phyloP scores from a whole-genome alignment of 2,888 invertebrate species.

The Agonopterix subpropinquella region DNA sequence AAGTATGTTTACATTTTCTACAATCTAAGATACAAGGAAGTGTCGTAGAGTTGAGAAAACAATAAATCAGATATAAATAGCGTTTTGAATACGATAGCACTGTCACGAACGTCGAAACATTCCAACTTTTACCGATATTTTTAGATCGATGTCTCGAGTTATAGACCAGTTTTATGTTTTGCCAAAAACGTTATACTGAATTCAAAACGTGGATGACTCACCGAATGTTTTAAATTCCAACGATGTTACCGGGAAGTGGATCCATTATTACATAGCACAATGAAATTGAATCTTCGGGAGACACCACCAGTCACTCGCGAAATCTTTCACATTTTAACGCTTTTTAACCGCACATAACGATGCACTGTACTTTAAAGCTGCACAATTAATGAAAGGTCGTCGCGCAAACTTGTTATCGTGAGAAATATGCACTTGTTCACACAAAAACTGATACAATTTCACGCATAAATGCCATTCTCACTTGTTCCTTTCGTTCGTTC shows the following conservation, averaged over 20 bases:
- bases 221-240: constrained; percentile 72
- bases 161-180: neutral
- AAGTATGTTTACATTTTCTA: neutral
- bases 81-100: constrained; percentile 24
- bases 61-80: constrained; percentile 36
- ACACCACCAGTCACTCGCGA: constrained; percentile 56
- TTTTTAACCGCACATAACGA: constrained; percentile 46
- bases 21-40: constrained; percentile 22
- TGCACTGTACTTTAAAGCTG: constrained; percentile 28
- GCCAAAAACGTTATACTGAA: constrained; percentile 25
- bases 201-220: constrained; percentile 64
- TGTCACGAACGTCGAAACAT: constrained; percentile 10
- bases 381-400: constrained; percentile 35
- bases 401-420: constrained; percentile 37
- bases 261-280: constrained; percentile 61
- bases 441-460: constrained; percentile 63
- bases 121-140: constrained; percentile 26
- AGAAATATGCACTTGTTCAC: constrained; percentile 60
- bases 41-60: constrained; percentile 14
- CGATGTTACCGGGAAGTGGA: constrained; percentile 62
- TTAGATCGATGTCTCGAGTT: constrained; percentile 17
- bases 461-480: constrained; percentile 63
- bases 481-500: constrained; percentile 38
- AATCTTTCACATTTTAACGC: constrained; percentile 45
- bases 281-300: constrained; percentile 58